A percentile compares a stretch with the other conserved stretches of the same genome.
These are phyloP conservation scores for Pomatorhinus ruficollis DNA, from an alignment of 2,113 vertebrate genomes.

Conservation along the genomic window DNA sequence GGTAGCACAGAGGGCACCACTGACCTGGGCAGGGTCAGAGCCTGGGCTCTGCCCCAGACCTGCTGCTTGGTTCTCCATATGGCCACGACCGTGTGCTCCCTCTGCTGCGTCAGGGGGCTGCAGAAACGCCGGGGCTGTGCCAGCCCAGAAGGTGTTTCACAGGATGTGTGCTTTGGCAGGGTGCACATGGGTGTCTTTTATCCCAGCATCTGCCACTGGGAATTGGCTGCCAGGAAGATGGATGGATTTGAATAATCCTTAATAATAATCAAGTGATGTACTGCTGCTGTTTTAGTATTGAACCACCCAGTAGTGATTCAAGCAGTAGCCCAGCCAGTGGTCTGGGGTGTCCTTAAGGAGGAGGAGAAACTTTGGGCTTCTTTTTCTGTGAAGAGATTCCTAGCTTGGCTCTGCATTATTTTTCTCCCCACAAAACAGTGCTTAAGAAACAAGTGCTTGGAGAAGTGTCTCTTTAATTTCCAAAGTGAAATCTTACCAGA, in stretches of 20 bases:
- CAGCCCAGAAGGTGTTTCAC: background rate
- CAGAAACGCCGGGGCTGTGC: background rate
- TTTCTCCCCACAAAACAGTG: background rate
- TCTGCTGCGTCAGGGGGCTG: background rate
- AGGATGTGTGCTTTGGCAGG: background rate
- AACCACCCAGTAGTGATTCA: background rate
- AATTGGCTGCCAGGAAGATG: background rate
- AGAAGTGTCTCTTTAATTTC: background rate
- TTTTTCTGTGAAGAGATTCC: background rate
- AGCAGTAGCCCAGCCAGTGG: background rate
- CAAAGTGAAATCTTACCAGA: background rate
- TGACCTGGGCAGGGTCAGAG: background rate
- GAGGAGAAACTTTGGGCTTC: background rate
- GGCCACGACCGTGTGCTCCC: fast-evolving
- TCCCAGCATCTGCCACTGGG: background rate
- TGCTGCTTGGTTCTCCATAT: background rate
- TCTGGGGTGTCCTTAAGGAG: background rate
- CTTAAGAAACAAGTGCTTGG: background rate
- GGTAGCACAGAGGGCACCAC: background rate
- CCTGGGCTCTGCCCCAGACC: background rate
- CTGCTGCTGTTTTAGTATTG: background rate
- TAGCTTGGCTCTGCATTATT: background rate
- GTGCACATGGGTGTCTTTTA: background rate
- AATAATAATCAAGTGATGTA: background rate
- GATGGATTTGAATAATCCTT: background rate